Evolutionary conservation across 2,888 invertebrate genomes (phyloP).

Genomic region (Timandra comae): DNA sequence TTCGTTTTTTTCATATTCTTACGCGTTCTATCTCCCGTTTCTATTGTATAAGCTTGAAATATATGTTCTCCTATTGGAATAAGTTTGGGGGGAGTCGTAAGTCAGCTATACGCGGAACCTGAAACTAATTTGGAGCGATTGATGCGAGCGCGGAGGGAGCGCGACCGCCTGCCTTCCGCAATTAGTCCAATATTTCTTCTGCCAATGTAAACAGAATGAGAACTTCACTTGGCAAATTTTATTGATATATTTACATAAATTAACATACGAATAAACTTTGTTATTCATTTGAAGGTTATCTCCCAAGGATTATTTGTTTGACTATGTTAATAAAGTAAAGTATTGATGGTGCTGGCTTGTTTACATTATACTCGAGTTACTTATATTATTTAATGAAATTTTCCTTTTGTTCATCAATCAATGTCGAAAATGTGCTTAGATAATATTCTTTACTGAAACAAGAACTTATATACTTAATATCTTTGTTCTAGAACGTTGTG

Average conservation of each 20-base stretch:
- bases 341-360: too few species aligned
- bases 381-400: too few species aligned
- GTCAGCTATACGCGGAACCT: constrained; percentile 24
- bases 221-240: constrained; percentile 17
- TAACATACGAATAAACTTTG: too few species aligned
- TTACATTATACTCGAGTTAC: too few species aligned
- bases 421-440: too few species aligned
- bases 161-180: constrained; percentile 13
- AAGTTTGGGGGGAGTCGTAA: constrained; percentile 20
- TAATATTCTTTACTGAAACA: too few species aligned
- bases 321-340: too few species aligned
- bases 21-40: constrained; percentile 5
- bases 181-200: constrained; percentile 36
- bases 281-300: constrained; percentile 4
- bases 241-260: constrained; percentile 4
- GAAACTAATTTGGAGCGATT: constrained; percentile 34
- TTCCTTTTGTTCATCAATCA: too few species aligned
- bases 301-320: too few species aligned
- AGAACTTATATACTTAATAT: too few species aligned
- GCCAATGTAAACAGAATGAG: constrained; percentile 23
- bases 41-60: constrained; percentile 21
- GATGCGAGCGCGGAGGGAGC: constrained; percentile 24
- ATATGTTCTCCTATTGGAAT: constrained; percentile 23
- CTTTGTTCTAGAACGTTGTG: too few species aligned
- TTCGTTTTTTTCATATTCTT: constrained; percentile 12